A percentile compares a stretch with the other conserved stretches of the same genome.
phyloP scores from a whole-genome alignment of 1,140 invertebrate genomes.

The Habropoda laboriosa region DNA sequence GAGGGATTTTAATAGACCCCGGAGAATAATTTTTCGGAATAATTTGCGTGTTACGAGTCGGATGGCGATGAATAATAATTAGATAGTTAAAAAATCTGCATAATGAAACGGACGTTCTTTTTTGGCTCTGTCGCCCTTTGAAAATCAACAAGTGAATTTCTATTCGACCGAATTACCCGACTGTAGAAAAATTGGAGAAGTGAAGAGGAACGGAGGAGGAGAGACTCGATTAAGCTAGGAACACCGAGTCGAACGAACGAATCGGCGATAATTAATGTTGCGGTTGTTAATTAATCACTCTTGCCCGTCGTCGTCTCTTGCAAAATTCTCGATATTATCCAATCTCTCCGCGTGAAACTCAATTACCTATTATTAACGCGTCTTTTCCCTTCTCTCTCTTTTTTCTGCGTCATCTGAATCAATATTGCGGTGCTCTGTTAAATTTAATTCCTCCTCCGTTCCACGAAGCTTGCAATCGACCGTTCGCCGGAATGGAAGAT shows the following conservation, averaged over 20 bases:
- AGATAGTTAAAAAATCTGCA: constrained; percentile 37
- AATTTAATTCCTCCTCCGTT: neutral
- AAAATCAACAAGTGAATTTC: constrained; percentile 43
- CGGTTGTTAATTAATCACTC: neutral
- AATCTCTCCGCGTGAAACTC: neutral
- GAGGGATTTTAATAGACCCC: constrained; percentile 17
- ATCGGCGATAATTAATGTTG: neutral
- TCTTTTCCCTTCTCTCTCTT: too few species aligned
- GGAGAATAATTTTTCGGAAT: constrained; percentile 42
- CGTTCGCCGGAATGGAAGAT: too few species aligned
- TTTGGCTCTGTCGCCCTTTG: constrained; percentile 15
- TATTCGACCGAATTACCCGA: neutral
- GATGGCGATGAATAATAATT: constrained; percentile 22
- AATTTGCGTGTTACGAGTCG: constrained; percentile 37
- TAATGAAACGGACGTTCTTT: constrained; percentile 37
- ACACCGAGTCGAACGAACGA: neutral
- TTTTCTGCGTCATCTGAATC: too few species aligned
- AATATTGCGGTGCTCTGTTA: too few species aligned
- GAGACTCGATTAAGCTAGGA: neutral
- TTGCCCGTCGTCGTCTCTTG: neutral
- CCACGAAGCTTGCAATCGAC: too few species aligned
- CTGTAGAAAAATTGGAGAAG: neutral
- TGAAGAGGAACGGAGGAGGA: neutral
- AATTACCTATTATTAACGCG: neutral
- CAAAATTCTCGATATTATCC: neutral